A percentile compares a stretch with the other conserved stretches of the same genome.
phyloP scores from a whole-genome alignment of 2,797 vertebrate genomes.

The Cyclura pinguis region DNA sequence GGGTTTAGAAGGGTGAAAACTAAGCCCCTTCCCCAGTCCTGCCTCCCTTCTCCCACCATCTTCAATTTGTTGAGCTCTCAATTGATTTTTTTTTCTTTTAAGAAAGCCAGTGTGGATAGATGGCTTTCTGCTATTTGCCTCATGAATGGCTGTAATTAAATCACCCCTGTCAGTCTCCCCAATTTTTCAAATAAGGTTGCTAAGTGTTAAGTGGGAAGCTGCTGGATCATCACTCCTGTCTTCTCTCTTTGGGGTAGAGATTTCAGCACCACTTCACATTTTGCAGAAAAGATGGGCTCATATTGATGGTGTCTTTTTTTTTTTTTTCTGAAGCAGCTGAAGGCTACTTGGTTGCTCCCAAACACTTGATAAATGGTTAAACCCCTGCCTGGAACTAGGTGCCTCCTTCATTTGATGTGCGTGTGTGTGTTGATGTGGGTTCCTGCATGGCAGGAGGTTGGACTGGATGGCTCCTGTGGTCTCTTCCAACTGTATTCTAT shows the following conservation, averaged over 20 bases:
- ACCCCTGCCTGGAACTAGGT: background rate
- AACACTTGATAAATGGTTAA: background rate
- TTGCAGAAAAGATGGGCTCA: background rate
- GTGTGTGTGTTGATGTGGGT: background rate
- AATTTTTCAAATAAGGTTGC: conserved; percentile 36
- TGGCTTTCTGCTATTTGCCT: background rate
- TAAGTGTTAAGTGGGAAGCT: background rate
- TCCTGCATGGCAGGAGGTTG: no score
- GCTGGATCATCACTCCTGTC: background rate
- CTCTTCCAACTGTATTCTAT: no score
- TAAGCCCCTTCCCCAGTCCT: background rate
- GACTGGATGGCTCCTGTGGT: no score
- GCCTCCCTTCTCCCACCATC: no score
- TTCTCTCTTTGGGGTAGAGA: background rate
- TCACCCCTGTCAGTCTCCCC: conserved; percentile 30
- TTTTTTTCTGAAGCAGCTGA: background rate
- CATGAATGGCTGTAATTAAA: conserved; percentile 31
- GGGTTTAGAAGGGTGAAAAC: background rate
- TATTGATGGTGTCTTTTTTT: background rate
- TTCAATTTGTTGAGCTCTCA: conserved; percentile 2
- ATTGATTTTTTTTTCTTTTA: background rate
- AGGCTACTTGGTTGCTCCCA: background rate
- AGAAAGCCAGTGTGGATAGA: conserved; percentile 1
- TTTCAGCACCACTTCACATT: conserved; percentile 2
- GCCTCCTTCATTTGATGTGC: background rate